Evolutionary conservation across 2,797 vertebrate species (phyloP).

Genomic region (Myioborus miniatus): DNA sequence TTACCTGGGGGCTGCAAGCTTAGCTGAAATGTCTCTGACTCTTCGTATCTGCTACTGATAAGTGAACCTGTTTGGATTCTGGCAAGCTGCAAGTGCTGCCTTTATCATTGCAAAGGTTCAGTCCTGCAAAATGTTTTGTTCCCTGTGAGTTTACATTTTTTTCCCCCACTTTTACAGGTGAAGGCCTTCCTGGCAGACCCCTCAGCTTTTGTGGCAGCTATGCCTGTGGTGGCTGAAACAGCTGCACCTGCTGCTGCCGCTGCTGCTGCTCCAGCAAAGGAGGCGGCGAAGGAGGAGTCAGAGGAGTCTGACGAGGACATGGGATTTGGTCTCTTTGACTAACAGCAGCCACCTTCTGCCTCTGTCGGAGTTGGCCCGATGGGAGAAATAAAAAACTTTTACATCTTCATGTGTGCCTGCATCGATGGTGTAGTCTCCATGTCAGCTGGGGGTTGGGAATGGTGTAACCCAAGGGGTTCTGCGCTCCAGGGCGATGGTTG

Average conservation of each 20-base stretch:
- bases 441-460: accelerated
- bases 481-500: accelerated
- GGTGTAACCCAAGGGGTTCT: accelerated
- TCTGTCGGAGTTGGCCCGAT: neutral
- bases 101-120: neutral
- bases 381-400: slow-evolving; percentile 44
- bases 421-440: accelerated
- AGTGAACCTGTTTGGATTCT: accelerated
- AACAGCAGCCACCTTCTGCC: neutral
- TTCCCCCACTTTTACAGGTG: slow-evolving; percentile 74
- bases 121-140: neutral
- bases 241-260: slow-evolving; percentile 68
- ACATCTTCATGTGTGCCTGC: neutral
- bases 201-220: slow-evolving; percentile 86
- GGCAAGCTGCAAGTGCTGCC: neutral
- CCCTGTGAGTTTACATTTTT: neutral
- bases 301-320: slow-evolving; percentile 94
- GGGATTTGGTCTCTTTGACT: slow-evolving; percentile 96
- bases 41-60: accelerated
- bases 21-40: neutral
- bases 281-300: slow-evolving; percentile 87
- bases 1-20: accelerated
- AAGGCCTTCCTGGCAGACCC: slow-evolving; percentile 96
- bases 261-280: slow-evolving; percentile 70
- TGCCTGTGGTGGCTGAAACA: slow-evolving; percentile 77